Percentiles rank a stretch among this genome's conserved stretches.
phyloP scores from a whole-genome alignment of 2,113 vertebrate genomes.

The Caretta caretta region DNA sequence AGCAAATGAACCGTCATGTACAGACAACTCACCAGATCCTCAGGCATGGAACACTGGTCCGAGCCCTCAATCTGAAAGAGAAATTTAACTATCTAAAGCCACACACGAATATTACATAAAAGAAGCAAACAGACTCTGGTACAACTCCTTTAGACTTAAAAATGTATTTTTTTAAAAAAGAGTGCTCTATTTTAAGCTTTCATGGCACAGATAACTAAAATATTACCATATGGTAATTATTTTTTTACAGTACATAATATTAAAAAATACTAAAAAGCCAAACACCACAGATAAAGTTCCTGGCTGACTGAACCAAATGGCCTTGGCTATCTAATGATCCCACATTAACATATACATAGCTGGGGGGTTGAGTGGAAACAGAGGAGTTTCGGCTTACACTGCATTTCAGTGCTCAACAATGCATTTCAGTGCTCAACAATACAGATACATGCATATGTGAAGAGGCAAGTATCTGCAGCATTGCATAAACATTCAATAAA shows the following conservation, averaged over 20 bases:
- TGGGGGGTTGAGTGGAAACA: not conserved
- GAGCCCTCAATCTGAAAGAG: slow-evolving; percentile 87
- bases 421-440: not conserved
- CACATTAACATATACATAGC: not conserved
- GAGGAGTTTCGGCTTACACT: not conserved
- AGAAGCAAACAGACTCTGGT: not conserved
- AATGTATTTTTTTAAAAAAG: not conserved
- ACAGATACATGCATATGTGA: not conserved
- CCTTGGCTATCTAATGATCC: not conserved
- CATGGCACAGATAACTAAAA: not conserved
- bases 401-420: not conserved
- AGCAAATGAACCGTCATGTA: not conserved
- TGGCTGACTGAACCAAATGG: not conserved
- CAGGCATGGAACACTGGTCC: slow-evolving; percentile 93
- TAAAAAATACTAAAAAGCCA: not conserved
- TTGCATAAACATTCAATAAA: not conserved
- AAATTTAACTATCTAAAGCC: slow-evolving; percentile 24
- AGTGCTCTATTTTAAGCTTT: not conserved
- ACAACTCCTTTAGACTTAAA: not conserved
- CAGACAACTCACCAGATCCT: slow-evolving; percentile 90
- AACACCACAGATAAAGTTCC: not conserved
- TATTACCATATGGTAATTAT: not conserved
- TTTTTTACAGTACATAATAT: not conserved
- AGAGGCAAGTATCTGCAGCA: not conserved
- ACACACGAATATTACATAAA: not conserved